Base-by-base conservation (phyloP, 2,888 invertebrate genomes). In the Cyclophora albipunctata region DNA sequence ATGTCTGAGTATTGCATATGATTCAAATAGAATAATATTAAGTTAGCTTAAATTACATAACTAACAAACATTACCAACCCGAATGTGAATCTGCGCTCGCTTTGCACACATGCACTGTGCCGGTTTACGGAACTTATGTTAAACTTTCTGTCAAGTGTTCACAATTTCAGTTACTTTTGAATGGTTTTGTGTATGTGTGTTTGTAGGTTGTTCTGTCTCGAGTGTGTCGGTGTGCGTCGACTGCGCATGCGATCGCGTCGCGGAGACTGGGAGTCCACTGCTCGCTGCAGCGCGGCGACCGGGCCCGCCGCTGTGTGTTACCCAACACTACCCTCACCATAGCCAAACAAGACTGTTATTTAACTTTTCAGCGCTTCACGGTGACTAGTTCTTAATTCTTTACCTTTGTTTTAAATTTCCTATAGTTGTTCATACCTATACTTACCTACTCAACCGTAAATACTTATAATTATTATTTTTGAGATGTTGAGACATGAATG, bases 11-110 rank as follows among this genome's bases (percentile, higher is more conserved):
- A 52, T 34, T 42, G 40, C 41, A 45, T 41, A 45, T 42, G 33
- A 51, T 47, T 52, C 48, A 47, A 55, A 53, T 52, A 46, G 49
- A 55, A 55, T 52, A 44, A 49, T 53, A 56, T 46, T 45, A 52
- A 57, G 57, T 50, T 54, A 49, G 55, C 54, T 52, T 45, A 56
- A 37, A 53, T 71, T 70, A 68, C 69, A 66, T 69, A 67, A 72
- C 59, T 66, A 63, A 65, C 63, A 66, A 67, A 64, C 62, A 65
- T 62, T 53, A 42, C 45, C 56, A 58, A 59, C 59, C 59, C 45
- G 57, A 54, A 55, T 55, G 44, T 45, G 45, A 56, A 49, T 47
- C 48, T 50, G 47, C 42, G 45, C 40, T 51, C 52, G 37, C 51
- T 50, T 50, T 34, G 44, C 40, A 47, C 49, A 54, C 55, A 51